Evolutionary conservation across 2,888 invertebrate species (phyloP).

Genomic region (Lasioglossum figueresi): DNA sequence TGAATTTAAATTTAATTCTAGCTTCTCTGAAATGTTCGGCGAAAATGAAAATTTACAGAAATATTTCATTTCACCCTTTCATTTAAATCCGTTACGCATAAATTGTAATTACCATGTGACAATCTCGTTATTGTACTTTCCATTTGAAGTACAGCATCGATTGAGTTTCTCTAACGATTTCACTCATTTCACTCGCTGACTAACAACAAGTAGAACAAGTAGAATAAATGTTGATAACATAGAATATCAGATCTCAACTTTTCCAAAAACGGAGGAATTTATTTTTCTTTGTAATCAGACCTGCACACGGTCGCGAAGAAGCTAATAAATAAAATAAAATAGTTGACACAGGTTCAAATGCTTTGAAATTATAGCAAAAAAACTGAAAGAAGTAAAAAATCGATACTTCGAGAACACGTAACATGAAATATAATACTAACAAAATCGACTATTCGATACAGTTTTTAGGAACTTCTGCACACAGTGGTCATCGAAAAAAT

Average conservation of each 20-base stretch:
- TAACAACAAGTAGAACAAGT: neutral
- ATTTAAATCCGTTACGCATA: neutral
- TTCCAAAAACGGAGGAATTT: too few species aligned
- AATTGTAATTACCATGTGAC: neutral
- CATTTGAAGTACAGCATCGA: neutral
- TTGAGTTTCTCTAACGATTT: neutral
- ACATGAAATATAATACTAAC: too few species aligned
- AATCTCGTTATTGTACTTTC: neutral
- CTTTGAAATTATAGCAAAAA: too few species aligned
- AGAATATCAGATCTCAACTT: neutral
- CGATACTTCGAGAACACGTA: too few species aligned
- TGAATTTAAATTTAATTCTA: neutral
- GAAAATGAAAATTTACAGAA: neutral
- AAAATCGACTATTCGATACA: too few species aligned
- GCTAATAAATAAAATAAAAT: too few species aligned
- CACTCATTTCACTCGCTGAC: neutral
- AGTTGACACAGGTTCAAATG: too few species aligned
- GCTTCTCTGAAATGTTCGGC: neutral
- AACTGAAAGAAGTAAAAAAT: too few species aligned
- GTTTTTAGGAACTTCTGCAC: too few species aligned
- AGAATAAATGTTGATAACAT: neutral
- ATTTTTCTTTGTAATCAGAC: too few species aligned
- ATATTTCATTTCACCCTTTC: neutral
- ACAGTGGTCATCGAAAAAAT: too few species aligned
- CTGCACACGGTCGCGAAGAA: too few species aligned